Percentiles rank a stretch among this genome's conserved stretches.
Evolutionary conservation across 2,113 vertebrate species (phyloP).

Genomic region (Nothocercus nigrocapillus): DNA sequence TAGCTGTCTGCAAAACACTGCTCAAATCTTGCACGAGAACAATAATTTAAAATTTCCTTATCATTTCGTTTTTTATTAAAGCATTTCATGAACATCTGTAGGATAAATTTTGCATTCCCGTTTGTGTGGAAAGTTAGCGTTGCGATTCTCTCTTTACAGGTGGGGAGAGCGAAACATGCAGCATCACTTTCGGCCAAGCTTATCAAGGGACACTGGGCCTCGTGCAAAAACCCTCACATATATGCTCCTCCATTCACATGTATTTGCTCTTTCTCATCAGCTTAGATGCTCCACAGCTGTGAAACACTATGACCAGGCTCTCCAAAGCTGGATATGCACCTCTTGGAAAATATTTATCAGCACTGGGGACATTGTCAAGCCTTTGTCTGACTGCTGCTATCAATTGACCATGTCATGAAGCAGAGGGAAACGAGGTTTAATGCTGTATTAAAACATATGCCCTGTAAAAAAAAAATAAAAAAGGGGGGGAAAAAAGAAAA

Average conservation of each 20-base stretch:
- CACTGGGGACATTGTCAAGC: background rate
- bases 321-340: rapidly evolving
- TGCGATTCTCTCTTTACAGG: background rate
- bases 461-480: too few relatives aligned
- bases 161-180: background rate
- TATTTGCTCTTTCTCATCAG: background rate
- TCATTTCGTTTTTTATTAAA: background rate
- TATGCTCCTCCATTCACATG: background rate
- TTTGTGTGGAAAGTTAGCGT: background rate
- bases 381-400: background rate
- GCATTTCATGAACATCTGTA: background rate
- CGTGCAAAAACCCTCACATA: background rate
- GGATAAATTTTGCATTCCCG: background rate
- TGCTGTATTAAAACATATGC: background rate
- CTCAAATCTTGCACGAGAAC: background rate
- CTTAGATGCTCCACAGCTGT: background rate
- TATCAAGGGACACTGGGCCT: background rate
- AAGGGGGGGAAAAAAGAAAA: too few relatives aligned
- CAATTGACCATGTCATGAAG: background rate
- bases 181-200: background rate
- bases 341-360: background rate
- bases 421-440: background rate
- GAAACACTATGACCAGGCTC: background rate
- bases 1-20: background rate
- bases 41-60: background rate